Evolutionary conservation across 2,113 vertebrate genomes (phyloP).

Genomic region (Halcyon malimbica): DNA sequence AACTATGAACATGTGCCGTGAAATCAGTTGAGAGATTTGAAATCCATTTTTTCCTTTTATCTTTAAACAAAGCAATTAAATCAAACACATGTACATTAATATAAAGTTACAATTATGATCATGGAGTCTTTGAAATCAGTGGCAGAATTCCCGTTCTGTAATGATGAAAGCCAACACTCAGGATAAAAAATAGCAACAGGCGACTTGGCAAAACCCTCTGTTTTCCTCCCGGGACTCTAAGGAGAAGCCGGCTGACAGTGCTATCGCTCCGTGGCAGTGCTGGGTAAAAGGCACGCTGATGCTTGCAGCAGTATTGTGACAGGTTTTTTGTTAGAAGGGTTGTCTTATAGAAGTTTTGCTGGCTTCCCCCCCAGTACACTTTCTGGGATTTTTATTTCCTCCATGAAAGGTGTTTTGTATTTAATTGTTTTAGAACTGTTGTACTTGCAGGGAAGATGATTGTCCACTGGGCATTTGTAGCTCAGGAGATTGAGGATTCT

Average conservation of each 20-base stretch:
- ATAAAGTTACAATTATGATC: conserved; percentile 50
- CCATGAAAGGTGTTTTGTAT: background rate
- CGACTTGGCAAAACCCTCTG: conserved; percentile 43
- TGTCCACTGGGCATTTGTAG: background rate
- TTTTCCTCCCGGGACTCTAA: conserved; percentile 40
- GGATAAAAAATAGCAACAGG: conserved; percentile 54
- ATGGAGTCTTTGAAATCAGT: conserved; percentile 52
- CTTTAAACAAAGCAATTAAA: conserved; percentile 64
- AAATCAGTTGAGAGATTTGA: conserved; percentile 55
- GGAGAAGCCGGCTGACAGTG: conserved; percentile 6
- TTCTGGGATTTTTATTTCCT: background rate
- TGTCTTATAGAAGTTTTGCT: background rate
- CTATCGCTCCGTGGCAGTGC: background rate
- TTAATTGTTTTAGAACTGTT: background rate
- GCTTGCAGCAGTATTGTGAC: background rate
- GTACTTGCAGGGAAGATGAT: background rate
- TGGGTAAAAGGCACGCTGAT: background rate
- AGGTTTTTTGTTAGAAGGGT: background rate
- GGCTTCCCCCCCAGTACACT: background rate
- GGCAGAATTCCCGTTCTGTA: conserved; percentile 54
- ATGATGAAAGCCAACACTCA: conserved; percentile 52
- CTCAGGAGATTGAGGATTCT: fast-evolving
- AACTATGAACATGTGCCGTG: conserved; percentile 30
- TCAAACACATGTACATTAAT: conserved; percentile 62
- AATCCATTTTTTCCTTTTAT: conserved; percentile 53